Evolutionary conservation across 2,888 invertebrate genomes (phyloP), one percentile per base, ranked within the genome.

Genomic region (Leptarthrus brevirostris): DNA sequence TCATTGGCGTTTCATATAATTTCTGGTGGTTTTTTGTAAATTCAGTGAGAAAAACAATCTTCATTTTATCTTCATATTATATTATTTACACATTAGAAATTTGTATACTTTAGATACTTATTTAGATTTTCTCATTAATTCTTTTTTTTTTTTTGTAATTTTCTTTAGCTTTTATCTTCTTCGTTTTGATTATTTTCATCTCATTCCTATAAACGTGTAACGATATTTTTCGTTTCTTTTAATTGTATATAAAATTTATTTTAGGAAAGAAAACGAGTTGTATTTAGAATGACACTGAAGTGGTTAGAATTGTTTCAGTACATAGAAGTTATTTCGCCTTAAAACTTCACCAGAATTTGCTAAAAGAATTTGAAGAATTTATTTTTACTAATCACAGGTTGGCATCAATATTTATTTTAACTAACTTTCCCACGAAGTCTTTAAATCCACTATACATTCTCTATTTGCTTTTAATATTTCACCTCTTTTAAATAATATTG

Each of bases 61-160:
- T 40, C 40, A 18, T n/a, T 16, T 61, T 61, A 40, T 2, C 36
- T 52, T 61, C n/a, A 20, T 61, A 36, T 36, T n/a, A 12, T 36
- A 18, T 61, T 61, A 61, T 61, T 61, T 61, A 61, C 61, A 61
- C 61, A 61, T 20, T 61, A 61, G 34, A 61, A 61, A 61, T 61
- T 61, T 20, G 4, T 61, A 61, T 30, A 36, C 20, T 61, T 61
- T 61, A 16, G 34, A 36, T 40, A 36, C 4, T 30, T 14, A 14
- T 6, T 58, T 34, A 18, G 6, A 10, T 58, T 36, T 58, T 58
- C 0, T n/a, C 34, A 36, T 36, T 34, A 34, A 14, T 58, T 54
- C 24, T 58, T 58, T 34, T 34, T 34, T 36, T 2, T 5, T 12
- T n/a, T n/a, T n/a, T n/a, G n/a, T n/a, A n/a, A n/a, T n/a, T n/a